These are phyloP conservation scores for Poicephalus meyeri DNA, from an alignment of 2,113 vertebrate genomes.

Conservation along the genomic window DNA sequence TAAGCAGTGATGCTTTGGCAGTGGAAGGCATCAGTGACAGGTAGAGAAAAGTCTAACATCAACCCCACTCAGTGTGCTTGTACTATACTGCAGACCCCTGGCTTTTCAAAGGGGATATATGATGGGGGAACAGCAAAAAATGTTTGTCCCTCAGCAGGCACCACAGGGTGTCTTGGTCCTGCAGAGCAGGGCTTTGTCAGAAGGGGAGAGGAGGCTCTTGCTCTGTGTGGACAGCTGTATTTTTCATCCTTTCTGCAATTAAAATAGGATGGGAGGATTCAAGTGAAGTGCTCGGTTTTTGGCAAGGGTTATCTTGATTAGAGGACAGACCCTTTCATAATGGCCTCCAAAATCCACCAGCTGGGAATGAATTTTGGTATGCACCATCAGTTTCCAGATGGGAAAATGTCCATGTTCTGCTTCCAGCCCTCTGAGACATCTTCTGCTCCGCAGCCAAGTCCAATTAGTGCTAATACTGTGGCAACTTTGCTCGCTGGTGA, in stretches of 20 bases:
- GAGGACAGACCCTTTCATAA: conserved; percentile 11
- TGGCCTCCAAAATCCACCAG: conserved; percentile 38
- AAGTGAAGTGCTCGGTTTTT: neutral
- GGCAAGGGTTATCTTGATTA: conserved; percentile 13
- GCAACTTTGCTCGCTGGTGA: conserved; percentile 42
- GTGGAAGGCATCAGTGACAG: neutral
- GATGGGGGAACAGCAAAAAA: neutral
- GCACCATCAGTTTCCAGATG: conserved; percentile 35
- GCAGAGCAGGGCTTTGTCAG: neutral
- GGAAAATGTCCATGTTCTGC: conserved; percentile 48
- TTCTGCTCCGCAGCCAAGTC: conserved; percentile 39
- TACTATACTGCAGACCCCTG: neutral
- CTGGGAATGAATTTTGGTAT: conserved; percentile 48
- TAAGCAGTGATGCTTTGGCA: neutral
- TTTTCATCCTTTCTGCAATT: neutral
- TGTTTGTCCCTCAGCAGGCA: neutral
- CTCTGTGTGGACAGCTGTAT: neutral
- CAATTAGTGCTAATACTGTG: conserved; percentile 38
- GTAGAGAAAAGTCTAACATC: neutral
- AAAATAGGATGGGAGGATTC: neutral
- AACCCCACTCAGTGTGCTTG: neutral
- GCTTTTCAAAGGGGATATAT: neutral
- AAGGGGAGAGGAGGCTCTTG: neutral
- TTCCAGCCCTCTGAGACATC: conserved; percentile 53
- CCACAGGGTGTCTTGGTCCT: neutral